phyloP scores from a whole-genome alignment of 2,113 vertebrate species.

The Ailuropoda melanoleuca region DNA sequence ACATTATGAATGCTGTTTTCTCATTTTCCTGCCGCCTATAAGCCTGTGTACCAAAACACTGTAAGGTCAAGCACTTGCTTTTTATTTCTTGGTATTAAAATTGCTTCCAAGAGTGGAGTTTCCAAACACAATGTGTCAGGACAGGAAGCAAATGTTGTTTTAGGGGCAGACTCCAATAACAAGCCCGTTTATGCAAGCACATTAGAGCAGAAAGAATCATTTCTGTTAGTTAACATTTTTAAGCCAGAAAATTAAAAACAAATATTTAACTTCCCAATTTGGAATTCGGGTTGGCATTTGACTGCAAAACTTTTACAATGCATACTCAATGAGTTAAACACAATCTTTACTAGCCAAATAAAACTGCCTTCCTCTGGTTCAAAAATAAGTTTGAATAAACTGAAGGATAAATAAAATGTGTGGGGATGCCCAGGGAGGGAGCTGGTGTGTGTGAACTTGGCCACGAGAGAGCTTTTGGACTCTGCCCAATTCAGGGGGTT shows the following conservation, averaged over 20 bases:
- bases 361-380: constrained; percentile 20
- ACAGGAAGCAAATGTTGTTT: constrained; percentile 71
- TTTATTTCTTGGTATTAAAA: neutral
- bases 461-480: neutral
- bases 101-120: constrained; percentile 50
- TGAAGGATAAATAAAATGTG: neutral
- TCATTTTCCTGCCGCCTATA: neutral
- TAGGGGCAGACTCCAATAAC: constrained; percentile 67
- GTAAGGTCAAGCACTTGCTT: neutral
- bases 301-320: constrained; percentile 76
- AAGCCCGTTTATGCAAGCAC: constrained; percentile 76
- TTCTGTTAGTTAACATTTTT: constrained; percentile 82
- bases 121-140: constrained; percentile 51
- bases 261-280: constrained; percentile 87
- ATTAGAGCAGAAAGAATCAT: constrained; percentile 71
- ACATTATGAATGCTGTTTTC: neutral
- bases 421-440: neutral
- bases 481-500: neutral
- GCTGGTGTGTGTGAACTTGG: neutral
- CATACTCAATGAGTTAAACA: constrained; percentile 70
- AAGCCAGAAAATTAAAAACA: constrained; percentile 89
- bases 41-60: neutral
- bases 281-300: constrained; percentile 65
- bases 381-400: constrained; percentile 53
- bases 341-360: constrained; percentile 59